Conservation (phyloP, 2,888 invertebrate species). For the Mythimna vitellina region DNA sequence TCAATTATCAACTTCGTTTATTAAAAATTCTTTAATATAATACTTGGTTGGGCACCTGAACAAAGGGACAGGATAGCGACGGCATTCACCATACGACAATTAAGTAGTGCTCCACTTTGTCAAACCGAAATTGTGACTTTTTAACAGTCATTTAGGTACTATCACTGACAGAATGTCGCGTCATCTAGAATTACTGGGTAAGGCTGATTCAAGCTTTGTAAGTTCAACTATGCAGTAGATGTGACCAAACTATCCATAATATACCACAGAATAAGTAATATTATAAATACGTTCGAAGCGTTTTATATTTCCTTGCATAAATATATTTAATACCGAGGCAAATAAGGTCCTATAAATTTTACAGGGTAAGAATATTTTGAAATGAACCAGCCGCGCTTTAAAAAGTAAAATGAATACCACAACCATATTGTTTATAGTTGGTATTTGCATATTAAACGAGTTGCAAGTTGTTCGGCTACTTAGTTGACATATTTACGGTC, state of each 20-base stretch:
- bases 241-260: neutral
- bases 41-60: too few relatives aligned
- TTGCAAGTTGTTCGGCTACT: constrained; percentile 33
- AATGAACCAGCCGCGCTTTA: constrained; percentile 7
- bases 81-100: too few relatives aligned
- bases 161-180: neutral
- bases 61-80: neutral
- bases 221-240: neutral
- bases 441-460: constrained; percentile 44
- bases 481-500: constrained; percentile 29
- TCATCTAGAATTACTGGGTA: too few relatives aligned
- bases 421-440: constrained; percentile 49
- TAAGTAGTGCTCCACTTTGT: neutral
- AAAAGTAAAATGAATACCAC: constrained; percentile 20
- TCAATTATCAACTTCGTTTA: too few relatives aligned
- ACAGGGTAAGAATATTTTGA: constrained; percentile 16
- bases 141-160: neutral
- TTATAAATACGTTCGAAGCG: neutral
- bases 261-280: too few relatives aligned
- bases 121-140: neutral
- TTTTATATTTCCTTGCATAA: constrained; percentile 14
- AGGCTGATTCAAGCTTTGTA: too few relatives aligned
- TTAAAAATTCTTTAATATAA: too few relatives aligned
- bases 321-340: neutral
- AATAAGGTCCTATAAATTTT: constrained; percentile 11